Evolutionary conservation across 2,888 invertebrate genomes (phyloP), one percentile per base, ranked within the genome.

Genomic region (Drosophila mayaguana): DNA sequence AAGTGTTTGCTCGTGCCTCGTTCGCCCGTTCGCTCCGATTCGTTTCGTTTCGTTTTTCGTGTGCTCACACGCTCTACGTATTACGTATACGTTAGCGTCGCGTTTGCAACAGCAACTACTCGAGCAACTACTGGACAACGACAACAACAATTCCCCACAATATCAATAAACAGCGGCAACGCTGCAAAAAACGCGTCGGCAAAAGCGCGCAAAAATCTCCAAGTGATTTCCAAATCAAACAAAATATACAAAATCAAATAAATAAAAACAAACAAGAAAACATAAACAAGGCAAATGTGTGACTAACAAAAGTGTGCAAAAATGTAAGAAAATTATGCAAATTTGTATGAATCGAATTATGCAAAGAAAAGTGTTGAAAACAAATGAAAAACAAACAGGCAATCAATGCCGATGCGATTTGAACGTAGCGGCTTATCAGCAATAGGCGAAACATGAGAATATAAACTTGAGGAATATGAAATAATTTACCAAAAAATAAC

Each of bases 181-280:
- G 63, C 79, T 50, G 59, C 16, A 68, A 22, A 63, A 75, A 86
- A 45, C 83, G 83, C 83, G 83, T 78, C 83, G 83, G 83, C 81
- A 89, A 89, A 72, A 65, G 42, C 74, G 83, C 88, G 88, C 59
- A 46, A 61, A 69, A 78, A 73, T 62, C 57, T 25, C 16, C 32
- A 59, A 55, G 45, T 45, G 45, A 32, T 45, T 45, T 16, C 16
- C 18, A 61, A 60, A 65, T 40, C 11, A 28, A 42, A 32, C 20
- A 18, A 59, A 51, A 38, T 42, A 18, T n/a, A 34, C 25, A 20
- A 12, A 18, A 34, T 42, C 25, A 28, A 28, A 67, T 32, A n/a
- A 38, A 55, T 59, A 73, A 61, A 36, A 60, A 28, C 28, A 28
- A 28, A 51, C 43, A 70, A 74, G 42, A 67, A 79, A 72, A 73